Conservation (phyloP, 2,888 invertebrate species). For the Drosophila nr. perissopoda region DNA sequence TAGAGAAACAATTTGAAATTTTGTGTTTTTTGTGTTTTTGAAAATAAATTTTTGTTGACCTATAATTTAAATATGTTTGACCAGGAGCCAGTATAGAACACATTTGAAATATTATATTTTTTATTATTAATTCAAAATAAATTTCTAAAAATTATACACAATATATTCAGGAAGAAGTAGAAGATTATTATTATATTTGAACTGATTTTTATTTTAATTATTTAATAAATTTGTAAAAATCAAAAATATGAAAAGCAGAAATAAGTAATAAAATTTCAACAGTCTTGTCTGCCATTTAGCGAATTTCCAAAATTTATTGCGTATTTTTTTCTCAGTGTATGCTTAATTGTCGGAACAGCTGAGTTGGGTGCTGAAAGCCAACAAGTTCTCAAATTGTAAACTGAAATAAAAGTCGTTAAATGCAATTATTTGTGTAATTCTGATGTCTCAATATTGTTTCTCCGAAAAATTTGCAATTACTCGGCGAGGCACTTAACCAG, state of each 20-base stretch:
- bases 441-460: conserved; percentile 57
- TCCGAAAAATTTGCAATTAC: conserved; percentile 51
- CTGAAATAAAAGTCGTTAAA: conserved; percentile 42
- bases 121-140: too few relatives aligned
- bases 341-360: conserved; percentile 43
- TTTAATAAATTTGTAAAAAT: background rate
- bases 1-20: background rate
- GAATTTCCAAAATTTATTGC: too few relatives aligned
- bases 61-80: background rate
- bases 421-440: conserved; percentile 34
- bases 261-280: background rate
- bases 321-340: background rate
- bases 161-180: too few relatives aligned
- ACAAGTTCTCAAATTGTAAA: conserved; percentile 20
- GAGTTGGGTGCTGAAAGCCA: conserved; percentile 3
- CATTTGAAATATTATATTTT: too few relatives aligned
- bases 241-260: background rate
- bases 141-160: too few relatives aligned
- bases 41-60: background rate
- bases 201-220: too few relatives aligned
- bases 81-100: too few relatives aligned
- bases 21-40: background rate
- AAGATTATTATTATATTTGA: too few relatives aligned
- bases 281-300: too few relatives aligned
- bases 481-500: conserved; percentile 26